Percentiles rank a stretch among this genome's conserved stretches.
These are phyloP conservation scores for Protosalanx chinensis DNA, from an alignment of 2,797 vertebrate genomes.

Conservation along the genomic window DNA sequence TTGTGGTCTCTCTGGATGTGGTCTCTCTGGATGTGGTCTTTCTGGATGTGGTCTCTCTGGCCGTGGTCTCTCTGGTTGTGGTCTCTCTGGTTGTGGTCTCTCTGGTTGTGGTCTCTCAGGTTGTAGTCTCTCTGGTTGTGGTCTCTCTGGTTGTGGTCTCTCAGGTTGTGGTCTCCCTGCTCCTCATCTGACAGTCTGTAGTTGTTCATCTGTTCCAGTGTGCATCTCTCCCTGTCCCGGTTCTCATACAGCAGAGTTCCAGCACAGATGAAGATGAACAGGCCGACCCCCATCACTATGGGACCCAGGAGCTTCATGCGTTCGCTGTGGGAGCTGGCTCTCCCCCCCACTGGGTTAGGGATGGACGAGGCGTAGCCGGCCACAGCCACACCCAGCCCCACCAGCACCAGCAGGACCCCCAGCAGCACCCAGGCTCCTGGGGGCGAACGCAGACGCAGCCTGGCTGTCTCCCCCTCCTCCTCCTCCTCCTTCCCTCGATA, in stretches of 20 bases:
- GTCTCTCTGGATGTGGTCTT: too few species aligned
- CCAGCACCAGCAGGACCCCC: constrained; percentile 83
- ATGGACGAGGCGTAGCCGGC: constrained; percentile 78
- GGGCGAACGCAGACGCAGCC: constrained; percentile 82
- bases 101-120: too few species aligned
- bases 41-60: too few species aligned
- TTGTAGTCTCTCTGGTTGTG: too few species aligned
- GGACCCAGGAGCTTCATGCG: constrained; percentile 90
- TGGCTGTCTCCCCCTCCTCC: constrained; percentile 63
- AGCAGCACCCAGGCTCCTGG: constrained; percentile 88
- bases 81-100: too few species aligned
- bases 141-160: too few species aligned
- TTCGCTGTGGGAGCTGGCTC: constrained; percentile 72
- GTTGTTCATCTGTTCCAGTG: constrained; percentile 19
- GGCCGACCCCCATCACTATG: constrained; percentile 91
- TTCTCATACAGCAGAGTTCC: constrained; percentile 96
- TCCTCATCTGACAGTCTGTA: constrained; percentile 54
- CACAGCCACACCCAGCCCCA: constrained; percentile 86
- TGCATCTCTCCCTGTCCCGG: constrained; percentile 81
- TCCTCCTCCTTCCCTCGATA: constrained; percentile 45
- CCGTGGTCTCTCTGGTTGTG: too few species aligned
- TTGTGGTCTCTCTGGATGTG: too few species aligned
- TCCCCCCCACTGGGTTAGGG: constrained; percentile 36
- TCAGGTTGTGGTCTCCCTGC: constrained; percentile 39
- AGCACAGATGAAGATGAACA: constrained; percentile 97